Base-by-base conservation (phyloP, 2,113 vertebrate species). In the Dicerorhinus sumatrensis region DNA sequence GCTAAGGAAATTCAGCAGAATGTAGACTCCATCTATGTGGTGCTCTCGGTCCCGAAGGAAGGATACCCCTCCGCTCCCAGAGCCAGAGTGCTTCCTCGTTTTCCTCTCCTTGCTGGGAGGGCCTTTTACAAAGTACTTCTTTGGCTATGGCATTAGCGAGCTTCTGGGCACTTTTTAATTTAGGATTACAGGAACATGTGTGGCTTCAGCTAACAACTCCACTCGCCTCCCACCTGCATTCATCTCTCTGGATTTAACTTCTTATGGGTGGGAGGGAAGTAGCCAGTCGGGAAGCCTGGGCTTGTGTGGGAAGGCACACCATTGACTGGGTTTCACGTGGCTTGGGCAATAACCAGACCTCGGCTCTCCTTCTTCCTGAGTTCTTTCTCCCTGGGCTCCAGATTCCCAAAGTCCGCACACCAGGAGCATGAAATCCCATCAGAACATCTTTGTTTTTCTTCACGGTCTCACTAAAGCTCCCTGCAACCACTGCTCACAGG, bases 331-430 rank as follows among this genome's bases (percentile, higher is more conserved):
- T 99, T 1, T 99, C 99, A 99, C 98, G 99, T 99, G 96, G 99
- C 99, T 95, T 99, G 99, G 90, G 99, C 51, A 1, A 99, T 96
- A 83, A 99, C 99, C 97, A 99, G 99, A 98, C 99, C 98, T 89
- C 95, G 10, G 63, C 97, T 65, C 98, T 99, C 99, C 99, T 99
- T 99, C 97, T 99, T 99, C 96, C 99, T 99, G 76, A 99, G 6
- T 94, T 99, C 99, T 39, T 99, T 99, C 98, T 99, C 99, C 96
- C 99, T 99, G 80, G 99, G 99, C 97, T 99, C 99, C 98, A 99
- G 98, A 84, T 98, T 99, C 98, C 99, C 99, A 98, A 99, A 99
- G 96, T 99, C 99, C 67, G 99, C 99, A 4, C 99, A 99, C 99
- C 99, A 99, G 99, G 99, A 2, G 99, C 99, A 0, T 99, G 99